Conservation (phyloP, 2,888 invertebrate species). For the Pyrocoelia pectoralis region DNA sequence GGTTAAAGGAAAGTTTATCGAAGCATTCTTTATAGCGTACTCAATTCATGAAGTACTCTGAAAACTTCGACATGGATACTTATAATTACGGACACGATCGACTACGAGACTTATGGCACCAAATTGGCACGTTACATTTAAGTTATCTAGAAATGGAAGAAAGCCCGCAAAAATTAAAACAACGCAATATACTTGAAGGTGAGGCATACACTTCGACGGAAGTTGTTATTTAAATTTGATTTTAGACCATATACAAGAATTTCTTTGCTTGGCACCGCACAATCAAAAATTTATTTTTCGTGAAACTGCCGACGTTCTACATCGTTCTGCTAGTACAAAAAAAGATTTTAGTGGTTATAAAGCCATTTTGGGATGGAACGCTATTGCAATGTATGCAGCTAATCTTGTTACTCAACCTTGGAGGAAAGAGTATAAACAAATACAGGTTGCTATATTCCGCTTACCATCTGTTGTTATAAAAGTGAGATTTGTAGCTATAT, state of each 20-base stretch:
- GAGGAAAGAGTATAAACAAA: conserved; percentile 84
- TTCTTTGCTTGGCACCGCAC: conserved; percentile 79
- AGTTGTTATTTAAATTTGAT: no score
- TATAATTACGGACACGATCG: conserved; percentile 64
- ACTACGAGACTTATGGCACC: conserved; percentile 73
- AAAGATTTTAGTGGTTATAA: conserved; percentile 82
- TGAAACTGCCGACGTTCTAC: conserved; percentile 79
- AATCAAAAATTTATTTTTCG: conserved; percentile 80
- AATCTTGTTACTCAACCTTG: conserved; percentile 88
- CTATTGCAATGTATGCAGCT: conserved; percentile 84
- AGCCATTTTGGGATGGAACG: conserved; percentile 84
- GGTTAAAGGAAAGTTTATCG: background rate
- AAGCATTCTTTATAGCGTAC: no score
- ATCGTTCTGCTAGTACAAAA: conserved; percentile 73
- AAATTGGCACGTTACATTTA: conserved; percentile 79
- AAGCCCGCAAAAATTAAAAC: conserved; percentile 77
- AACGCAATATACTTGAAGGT: conserved; percentile 82
- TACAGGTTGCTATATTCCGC: conserved; percentile 70
- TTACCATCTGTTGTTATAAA: background rate
- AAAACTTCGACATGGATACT: conserved; percentile 61
- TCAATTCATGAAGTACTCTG: conserved; percentile 31
- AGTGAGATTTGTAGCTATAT: conserved; percentile 70
- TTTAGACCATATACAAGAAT: conserved; percentile 79
- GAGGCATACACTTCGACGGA: conserved; percentile 32
- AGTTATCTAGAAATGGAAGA: conserved; percentile 83